These are phyloP conservation scores for Poeciliopsis retropinna DNA, from an alignment of 2,113 vertebrate species.

Conservation along the genomic window DNA sequence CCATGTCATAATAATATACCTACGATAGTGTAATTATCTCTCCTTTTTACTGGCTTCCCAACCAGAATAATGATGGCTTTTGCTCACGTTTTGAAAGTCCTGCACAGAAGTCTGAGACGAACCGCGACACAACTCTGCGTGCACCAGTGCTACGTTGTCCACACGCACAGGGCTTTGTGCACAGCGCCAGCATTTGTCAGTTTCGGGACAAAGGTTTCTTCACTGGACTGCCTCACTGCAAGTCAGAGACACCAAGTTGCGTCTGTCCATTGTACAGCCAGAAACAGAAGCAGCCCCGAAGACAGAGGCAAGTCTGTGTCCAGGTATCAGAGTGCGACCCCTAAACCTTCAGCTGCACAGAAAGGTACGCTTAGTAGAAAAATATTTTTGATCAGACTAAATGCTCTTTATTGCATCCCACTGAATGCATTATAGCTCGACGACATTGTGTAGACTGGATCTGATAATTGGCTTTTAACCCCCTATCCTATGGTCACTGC, in stretches of 20 bases:
- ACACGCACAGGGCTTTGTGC: slow-evolving; percentile 6
- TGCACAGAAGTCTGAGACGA: slow-evolving; percentile 36
- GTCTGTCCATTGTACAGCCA: slow-evolving; percentile 22
- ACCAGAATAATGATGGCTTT: slow-evolving; percentile 55
- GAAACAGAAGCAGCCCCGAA: slow-evolving; percentile 66
- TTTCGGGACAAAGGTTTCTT: not conserved
- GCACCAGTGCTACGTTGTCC: slow-evolving; percentile 35
- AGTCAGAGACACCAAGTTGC: slow-evolving; percentile 18
- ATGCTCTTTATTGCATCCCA: not conserved
- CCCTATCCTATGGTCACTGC: slow-evolving; percentile 53
- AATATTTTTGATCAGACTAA: not conserved
- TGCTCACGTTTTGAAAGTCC: slow-evolving; percentile 53
- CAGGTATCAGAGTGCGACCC: slow-evolving; percentile 48
- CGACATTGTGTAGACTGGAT: not conserved
- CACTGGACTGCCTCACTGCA: slow-evolving; percentile 1
- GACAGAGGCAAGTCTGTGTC: slow-evolving; percentile 72
- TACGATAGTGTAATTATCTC: not conserved
- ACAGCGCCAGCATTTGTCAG: not conserved
- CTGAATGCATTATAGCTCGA: not conserved
- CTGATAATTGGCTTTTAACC: too few species aligned
- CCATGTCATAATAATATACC: not conserved
- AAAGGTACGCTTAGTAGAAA: slow-evolving; percentile 82
- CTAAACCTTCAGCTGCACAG: slow-evolving; percentile 76
- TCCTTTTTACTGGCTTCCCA: not conserved
- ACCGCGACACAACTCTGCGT: slow-evolving; percentile 17